Percentiles rank a stretch among this genome's conserved stretches.
phyloP scores from a whole-genome alignment of 2,888 invertebrate species.

The Dicycla oo region DNA sequence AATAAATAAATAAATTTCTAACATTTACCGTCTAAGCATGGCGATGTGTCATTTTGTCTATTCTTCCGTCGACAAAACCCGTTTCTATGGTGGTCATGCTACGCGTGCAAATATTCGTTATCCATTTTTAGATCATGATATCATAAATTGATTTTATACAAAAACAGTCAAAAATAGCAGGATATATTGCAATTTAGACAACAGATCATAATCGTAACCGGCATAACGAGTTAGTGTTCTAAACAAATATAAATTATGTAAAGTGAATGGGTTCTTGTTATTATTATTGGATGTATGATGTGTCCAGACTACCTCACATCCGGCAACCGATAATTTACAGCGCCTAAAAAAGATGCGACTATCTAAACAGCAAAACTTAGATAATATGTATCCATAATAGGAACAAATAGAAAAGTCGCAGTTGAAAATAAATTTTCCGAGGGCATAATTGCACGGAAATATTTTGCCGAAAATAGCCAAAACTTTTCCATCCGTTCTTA shows the following conservation, averaged over 20 bases:
- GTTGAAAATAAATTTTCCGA: conserved; percentile 13
- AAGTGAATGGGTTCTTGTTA: conserved; percentile 41
- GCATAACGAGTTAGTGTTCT: conserved; percentile 38
- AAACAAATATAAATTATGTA: conserved; percentile 57
- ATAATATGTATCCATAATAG: not conserved
- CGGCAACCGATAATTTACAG: conserved; percentile 18
- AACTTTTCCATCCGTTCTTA: conserved; percentile 42
- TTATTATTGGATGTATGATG: conserved; percentile 33
- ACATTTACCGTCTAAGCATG: too few species aligned
- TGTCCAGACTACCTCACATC: conserved; percentile 39
- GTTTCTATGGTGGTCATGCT: too few species aligned
- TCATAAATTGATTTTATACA: conserved; percentile 43
- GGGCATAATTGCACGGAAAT: conserved; percentile 8
- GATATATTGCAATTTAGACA: conserved; percentile 50
- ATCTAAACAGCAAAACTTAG: not conserved
- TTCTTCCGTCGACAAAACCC: too few species aligned
- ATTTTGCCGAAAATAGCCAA: conserved; percentile 38
- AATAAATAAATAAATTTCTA: too few species aligned
- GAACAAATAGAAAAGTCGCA: not conserved
- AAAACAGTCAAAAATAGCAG: conserved; percentile 41
- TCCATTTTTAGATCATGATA: conserved; percentile 39
- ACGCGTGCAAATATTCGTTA: conserved; percentile 35
- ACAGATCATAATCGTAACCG: conserved; percentile 53
- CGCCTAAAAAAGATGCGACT: not conserved
- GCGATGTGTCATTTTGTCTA: too few species aligned